Base-by-base conservation (phyloP, 2,113 vertebrate genomes). In the Sylvietta virens region DNA sequence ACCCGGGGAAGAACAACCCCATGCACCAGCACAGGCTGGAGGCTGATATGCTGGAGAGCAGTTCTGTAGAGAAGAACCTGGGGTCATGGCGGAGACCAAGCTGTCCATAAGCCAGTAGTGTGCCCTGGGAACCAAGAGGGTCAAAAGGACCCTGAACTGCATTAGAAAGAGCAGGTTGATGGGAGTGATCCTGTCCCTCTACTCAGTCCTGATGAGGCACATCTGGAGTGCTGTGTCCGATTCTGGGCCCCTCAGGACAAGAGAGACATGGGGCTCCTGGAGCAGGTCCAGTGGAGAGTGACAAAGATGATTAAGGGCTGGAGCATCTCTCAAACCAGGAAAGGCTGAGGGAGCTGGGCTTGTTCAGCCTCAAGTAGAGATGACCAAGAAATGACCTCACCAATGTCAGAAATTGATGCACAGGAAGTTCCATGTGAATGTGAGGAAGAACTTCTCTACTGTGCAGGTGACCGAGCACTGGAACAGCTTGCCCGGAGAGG, bases 381-480 rank as follows among this genome's bases (percentile, higher is more conserved):
- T 13, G 16, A 65, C 19, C 23, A 53, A 45, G 27, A 62, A 15
- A 33, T 3, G 33, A 53, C 47, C 17, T 45, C 39, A 37, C 28
- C 57, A 17, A 17, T 30, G 60, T n/a, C 35, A 47, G 24, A 65
- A 74, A 65, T 19, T n/a, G 30, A 56, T 24, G 20, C 20, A n/a
- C 35, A 40, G 21, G 23, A 65, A 65, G 13, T 15, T 40, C 24
- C 70, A 40, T 15, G 30, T 4, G 10, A 48, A 40, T 3, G 7
- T 28, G 42, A 45, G 6, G 22, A 65, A 74, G 23, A 66, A 35
- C 31, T 42, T 6, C 15, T 8, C 39, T 31, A 14, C 17, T 44
- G 21, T 27, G 21, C 0, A 0, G 1, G 31, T 66, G 16, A 76
- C 26, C 0, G 0, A 40, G 61, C 35, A 11, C 31, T 3, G 9